Evolutionary conservation across 2,113 vertebrate species (phyloP).

Genomic region (Brachyistius frenatus): DNA sequence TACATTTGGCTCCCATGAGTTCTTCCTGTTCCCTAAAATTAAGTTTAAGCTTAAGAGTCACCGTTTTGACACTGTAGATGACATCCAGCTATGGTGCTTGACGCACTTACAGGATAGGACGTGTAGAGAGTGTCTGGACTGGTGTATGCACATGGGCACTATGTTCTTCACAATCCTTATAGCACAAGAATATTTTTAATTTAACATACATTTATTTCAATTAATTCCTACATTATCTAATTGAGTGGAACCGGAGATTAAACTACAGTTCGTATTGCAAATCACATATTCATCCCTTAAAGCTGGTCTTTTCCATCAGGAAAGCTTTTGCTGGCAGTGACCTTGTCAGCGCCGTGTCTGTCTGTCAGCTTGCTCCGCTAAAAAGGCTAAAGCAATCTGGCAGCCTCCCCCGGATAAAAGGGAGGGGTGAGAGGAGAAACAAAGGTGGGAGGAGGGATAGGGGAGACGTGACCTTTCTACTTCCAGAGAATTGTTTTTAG

Average conservation of each 20-base stretch:
- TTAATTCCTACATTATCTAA: not conserved
- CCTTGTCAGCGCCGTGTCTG: conserved; percentile 74
- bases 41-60: too few species aligned
- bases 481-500: conserved; percentile 87
- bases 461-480: conserved; percentile 89
- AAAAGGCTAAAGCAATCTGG: conserved; percentile 92
- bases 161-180: too few species aligned
- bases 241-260: conserved; percentile 4
- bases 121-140: too few species aligned
- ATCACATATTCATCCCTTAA: conserved; percentile 30
- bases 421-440: conserved; percentile 53
- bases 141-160: too few species aligned
- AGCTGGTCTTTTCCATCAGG: conserved; percentile 68
- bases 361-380: conserved; percentile 87
- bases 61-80: too few species aligned
- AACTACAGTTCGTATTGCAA: not conserved
- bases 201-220: too few species aligned
- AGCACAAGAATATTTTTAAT: too few species aligned
- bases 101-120: too few species aligned
- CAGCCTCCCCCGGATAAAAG: conserved; percentile 81
- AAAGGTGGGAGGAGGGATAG: conserved; percentile 53
- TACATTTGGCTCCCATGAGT: too few species aligned
- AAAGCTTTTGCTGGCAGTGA: conserved; percentile 69
- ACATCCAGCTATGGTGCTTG: too few species aligned
- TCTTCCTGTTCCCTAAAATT: too few species aligned